These are phyloP conservation scores for Aricia agestis DNA, from an alignment of 1,140 invertebrate genomes.

Conservation along the genomic window DNA sequence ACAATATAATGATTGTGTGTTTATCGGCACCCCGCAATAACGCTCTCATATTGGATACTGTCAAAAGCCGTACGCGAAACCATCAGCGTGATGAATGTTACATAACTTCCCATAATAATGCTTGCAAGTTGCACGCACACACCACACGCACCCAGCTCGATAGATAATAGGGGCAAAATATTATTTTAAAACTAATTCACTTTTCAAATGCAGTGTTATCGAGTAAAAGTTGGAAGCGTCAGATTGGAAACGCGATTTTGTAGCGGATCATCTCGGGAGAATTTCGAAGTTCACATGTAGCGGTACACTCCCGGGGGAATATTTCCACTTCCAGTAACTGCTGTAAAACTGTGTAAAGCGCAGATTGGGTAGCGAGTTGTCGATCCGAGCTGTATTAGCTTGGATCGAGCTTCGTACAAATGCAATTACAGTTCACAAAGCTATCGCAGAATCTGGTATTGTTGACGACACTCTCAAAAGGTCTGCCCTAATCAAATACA, in stretches of 20 bases:
- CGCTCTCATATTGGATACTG: slow-evolving; percentile 33
- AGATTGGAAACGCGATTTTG: background rate
- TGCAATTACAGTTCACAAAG: background rate
- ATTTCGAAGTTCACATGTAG: background rate
- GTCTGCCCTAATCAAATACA: background rate
- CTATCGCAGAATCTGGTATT: background rate
- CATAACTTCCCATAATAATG: slow-evolving; percentile 15
- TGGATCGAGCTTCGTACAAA: background rate
- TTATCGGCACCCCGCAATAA: slow-evolving; percentile 46
- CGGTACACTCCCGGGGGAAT: background rate
- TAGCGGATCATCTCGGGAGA: background rate
- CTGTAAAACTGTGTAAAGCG: background rate
- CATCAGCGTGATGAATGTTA: slow-evolving; percentile 49
- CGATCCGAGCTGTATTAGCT: background rate
- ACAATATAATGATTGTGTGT: slow-evolving; percentile 69
- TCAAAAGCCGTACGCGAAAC: slow-evolving; percentile 39
- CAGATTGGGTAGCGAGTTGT: background rate
- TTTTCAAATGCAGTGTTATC: background rate
- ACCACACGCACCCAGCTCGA: background rate
- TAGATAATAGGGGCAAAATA: background rate
- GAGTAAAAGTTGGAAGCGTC: background rate
- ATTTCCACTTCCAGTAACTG: background rate
- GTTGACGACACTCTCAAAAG: background rate
- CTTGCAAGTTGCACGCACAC: background rate
- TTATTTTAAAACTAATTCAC: background rate